These are phyloP conservation scores for Criorhina ranunculi DNA, from an alignment of 2,888 invertebrate genomes.

Conservation along the genomic window DNA sequence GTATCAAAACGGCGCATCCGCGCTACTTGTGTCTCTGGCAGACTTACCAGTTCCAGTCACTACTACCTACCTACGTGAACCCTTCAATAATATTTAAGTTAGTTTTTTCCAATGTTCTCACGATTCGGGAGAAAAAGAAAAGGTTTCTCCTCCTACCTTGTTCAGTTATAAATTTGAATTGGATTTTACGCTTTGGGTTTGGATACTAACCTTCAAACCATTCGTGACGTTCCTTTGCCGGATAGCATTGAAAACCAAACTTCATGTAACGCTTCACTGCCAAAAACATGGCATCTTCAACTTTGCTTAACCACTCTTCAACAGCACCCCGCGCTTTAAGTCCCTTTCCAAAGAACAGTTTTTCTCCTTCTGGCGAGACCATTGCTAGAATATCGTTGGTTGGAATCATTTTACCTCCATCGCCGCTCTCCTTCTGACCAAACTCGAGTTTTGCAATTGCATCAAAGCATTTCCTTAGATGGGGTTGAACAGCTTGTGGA, in stretches of 20 bases:
- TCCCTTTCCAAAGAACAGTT: slow-evolving; percentile 91
- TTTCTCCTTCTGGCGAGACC: slow-evolving; percentile 95
- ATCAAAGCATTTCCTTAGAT: slow-evolving; percentile 95
- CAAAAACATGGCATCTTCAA: slow-evolving; percentile 95
- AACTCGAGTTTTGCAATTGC: slow-evolving; percentile 92
- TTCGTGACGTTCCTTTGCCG: slow-evolving; percentile 87
- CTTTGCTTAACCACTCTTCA: slow-evolving; percentile 96
- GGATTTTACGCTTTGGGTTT: not conserved
- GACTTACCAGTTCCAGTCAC: no score
- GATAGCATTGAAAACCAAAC: slow-evolving; percentile 89
- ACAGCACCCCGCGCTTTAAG: slow-evolving; percentile 95
- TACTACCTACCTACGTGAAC: no score
- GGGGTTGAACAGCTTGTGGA: slow-evolving; percentile 95
- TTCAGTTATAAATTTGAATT: no score
- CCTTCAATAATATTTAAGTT: no score
- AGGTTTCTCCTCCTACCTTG: no score
- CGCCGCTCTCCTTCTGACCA: slow-evolving; percentile 87
- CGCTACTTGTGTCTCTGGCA: no score
- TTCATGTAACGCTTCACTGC: slow-evolving; percentile 92
- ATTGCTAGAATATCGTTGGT: slow-evolving; percentile 95
- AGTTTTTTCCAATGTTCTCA: no score
- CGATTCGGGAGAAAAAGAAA: no score
- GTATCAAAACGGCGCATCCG: no score
- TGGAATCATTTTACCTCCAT: slow-evolving; percentile 86
- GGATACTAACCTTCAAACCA: slow-evolving; percentile 88